A percentile compares a stretch with the other conserved stretches of the same genome.
These are phyloP conservation scores for Deilephila elpenor DNA, from an alignment of 2,888 invertebrate genomes.

Conservation along the genomic window DNA sequence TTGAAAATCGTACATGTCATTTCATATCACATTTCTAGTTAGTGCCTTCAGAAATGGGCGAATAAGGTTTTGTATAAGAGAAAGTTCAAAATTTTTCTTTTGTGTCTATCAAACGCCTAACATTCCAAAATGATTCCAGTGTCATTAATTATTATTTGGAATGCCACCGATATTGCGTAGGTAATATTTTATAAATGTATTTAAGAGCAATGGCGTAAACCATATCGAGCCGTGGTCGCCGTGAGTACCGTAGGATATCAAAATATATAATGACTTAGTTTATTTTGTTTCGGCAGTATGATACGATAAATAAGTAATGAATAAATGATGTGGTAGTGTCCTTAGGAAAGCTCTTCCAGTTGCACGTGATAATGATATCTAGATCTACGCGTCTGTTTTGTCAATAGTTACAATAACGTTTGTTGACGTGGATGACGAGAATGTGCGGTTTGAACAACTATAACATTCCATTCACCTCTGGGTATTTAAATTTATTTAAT, in stretches of 20 bases:
- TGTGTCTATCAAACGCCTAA: constrained; percentile 54
- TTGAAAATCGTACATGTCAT: constrained; percentile 30
- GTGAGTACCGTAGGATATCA: constrained; percentile 70
- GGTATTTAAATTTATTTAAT: constrained; percentile 57
- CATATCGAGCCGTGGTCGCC: constrained; percentile 42
- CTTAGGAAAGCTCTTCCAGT: constrained; percentile 70
- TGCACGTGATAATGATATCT: constrained; percentile 57
- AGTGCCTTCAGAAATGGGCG: constrained; percentile 21
- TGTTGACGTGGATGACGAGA: constrained; percentile 52
- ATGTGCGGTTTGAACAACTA: constrained; percentile 51
- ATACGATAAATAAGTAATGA: constrained; percentile 57
- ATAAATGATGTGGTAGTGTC: constrained; percentile 67
- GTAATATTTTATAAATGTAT: constrained; percentile 44
- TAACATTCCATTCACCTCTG: constrained; percentile 64
- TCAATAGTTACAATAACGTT: constrained; percentile 59
- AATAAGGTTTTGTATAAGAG: constrained; percentile 10
- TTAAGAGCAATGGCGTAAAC: constrained; percentile 40
- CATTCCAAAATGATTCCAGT: constrained; percentile 66
- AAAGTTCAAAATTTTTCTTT: constrained; percentile 11
- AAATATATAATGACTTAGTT: constrained; percentile 48
- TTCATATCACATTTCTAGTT: constrained; percentile 34
- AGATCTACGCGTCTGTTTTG: constrained; percentile 39
- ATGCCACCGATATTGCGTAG: constrained; percentile 66
- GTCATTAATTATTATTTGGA: constrained; percentile 49
- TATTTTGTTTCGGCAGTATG: constrained; percentile 58